These are phyloP conservation scores for Mamestra brassicae DNA, from an alignment of 2,888 invertebrate genomes.

Conservation along the genomic window DNA sequence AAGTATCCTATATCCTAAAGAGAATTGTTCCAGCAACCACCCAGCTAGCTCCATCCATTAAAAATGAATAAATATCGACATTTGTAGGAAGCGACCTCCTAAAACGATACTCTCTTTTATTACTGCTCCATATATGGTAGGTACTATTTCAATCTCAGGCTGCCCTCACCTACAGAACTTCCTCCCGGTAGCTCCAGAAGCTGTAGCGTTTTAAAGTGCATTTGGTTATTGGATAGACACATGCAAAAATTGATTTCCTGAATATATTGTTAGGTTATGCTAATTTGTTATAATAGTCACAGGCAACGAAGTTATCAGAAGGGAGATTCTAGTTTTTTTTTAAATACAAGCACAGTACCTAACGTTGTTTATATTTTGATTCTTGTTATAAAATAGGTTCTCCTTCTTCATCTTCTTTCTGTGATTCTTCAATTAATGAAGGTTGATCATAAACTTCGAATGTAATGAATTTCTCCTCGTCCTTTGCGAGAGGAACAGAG, in stretches of 20 bases:
- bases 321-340: background rate
- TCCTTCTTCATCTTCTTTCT: background rate
- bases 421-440: background rate
- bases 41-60: background rate
- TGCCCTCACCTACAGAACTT: background rate
- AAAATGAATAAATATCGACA: background rate
- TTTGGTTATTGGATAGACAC: conserved; percentile 4
- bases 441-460: background rate
- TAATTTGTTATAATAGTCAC: background rate
- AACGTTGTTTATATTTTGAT: background rate
- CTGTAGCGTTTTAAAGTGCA: conserved; percentile 3
- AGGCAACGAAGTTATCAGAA: background rate
- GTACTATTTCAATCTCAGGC: conserved; percentile 6
- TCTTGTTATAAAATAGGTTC: background rate
- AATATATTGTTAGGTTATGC: background rate
- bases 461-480: background rate
- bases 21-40: background rate
- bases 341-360: too few species aligned
- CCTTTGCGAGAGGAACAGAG: background rate
- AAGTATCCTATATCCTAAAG: background rate
- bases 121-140: background rate
- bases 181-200: background rate
- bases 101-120: background rate
- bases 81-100: background rate
- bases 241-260: background rate